Evolutionary conservation across 1,140 invertebrate genomes (phyloP).

Genomic region (Drosophila nebulosa): DNA sequence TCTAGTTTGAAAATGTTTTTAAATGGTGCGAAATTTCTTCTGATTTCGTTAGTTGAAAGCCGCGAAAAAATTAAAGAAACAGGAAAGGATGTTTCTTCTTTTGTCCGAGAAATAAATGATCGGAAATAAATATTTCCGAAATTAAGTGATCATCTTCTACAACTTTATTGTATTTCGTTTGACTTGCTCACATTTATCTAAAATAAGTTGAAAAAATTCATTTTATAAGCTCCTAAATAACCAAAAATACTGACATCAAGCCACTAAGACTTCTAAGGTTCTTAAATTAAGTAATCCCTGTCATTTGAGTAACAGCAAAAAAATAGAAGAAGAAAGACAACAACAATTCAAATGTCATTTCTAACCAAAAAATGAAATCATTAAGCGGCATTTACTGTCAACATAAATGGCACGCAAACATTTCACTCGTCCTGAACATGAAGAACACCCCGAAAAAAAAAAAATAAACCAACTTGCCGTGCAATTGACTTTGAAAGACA

Average conservation of each 20-base stretch:
- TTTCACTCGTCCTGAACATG: not conserved
- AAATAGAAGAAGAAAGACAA: not conserved
- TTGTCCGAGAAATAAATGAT: too few relatives aligned
- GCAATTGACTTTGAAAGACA: slow-evolving; percentile 6
- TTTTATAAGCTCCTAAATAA: too few relatives aligned
- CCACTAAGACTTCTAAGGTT: not conserved
- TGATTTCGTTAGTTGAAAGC: too few relatives aligned
- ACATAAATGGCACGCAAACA: slow-evolving; percentile 11
- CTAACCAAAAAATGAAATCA: slow-evolving; percentile 13
- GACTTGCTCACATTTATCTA: too few relatives aligned
- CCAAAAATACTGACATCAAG: too few relatives aligned
- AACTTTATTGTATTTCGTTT: too few relatives aligned
- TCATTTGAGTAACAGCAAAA: not conserved
- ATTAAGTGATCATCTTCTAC: too few relatives aligned
- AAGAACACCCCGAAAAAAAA: not conserved
- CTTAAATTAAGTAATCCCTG: not conserved
- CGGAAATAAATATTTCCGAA: too few relatives aligned
- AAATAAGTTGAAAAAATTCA: too few relatives aligned
- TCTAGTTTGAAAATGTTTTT: not conserved
- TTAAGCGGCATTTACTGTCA: slow-evolving; percentile 10
- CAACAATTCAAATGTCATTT: slow-evolving; percentile 2
- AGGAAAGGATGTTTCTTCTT: too few relatives aligned
- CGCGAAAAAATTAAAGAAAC: too few relatives aligned
- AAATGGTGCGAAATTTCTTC: not conserved
- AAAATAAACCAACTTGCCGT: not conserved